Percentiles rank a stretch among this genome's conserved stretches.
Conservation (phyloP, 2,113 vertebrate genomes). For the Panthera leo region DNA sequence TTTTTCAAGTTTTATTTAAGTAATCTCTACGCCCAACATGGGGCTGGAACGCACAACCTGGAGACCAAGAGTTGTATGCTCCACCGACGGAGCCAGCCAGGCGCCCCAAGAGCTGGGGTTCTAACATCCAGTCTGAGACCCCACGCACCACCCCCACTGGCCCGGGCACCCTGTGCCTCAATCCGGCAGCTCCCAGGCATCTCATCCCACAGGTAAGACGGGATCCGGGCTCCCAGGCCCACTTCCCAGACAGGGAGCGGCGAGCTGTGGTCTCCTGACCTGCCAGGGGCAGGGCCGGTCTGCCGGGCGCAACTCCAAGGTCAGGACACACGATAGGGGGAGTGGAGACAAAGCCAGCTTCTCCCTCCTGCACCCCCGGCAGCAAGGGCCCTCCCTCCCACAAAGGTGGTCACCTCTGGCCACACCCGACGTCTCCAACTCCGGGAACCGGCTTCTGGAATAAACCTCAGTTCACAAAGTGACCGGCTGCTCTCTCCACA, state of each 20-base stretch:
- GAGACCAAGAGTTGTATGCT: no score
- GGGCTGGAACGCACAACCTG: no score
- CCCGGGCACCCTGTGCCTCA: background rate
- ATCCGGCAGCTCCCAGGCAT: background rate
- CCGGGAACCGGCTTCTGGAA: background rate
- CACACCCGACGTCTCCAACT: background rate
- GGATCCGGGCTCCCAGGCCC: background rate
- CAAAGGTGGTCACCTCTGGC: background rate
- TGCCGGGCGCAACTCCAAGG: background rate
- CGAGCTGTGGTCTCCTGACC: background rate
- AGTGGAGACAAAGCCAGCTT: background rate
- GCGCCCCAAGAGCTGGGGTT: background rate
- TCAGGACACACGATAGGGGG: rapidly evolving
- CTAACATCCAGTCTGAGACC: background rate
- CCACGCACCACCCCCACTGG: background rate
- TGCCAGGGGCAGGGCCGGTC: background rate
- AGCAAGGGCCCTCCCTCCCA: background rate
- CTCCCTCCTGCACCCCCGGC: background rate
- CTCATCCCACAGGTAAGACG: no score
- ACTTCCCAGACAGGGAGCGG: background rate
- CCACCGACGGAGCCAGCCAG: no score
- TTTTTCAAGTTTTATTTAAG: no score
- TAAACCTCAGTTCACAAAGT: background rate
- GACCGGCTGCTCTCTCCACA: background rate
- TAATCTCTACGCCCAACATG: no score